Evolutionary conservation across 2,113 vertebrate species (phyloP), one percentile per base, ranked within the genome.

Genomic region (Eclectus roratus): DNA sequence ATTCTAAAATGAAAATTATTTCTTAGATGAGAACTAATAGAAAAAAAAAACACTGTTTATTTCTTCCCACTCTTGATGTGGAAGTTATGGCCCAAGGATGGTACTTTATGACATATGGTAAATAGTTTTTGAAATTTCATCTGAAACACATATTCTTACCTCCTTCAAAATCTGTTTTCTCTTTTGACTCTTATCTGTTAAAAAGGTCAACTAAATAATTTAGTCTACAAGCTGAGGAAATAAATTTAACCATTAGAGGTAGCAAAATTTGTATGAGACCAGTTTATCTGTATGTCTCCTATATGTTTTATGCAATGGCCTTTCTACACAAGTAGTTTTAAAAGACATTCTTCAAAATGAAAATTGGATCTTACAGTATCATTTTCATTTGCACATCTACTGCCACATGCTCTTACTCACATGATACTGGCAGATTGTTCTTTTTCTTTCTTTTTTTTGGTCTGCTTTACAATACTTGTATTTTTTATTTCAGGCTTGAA

Each of bases 171-270:
- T 44, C 69, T 81, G 13, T 76, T 93, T 35, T 76, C 17, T 82
- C 44, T 60, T 87, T 76, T 79, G 35, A 76, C 12, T 93, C 93
- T 72, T 72, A 13, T 85, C 56, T 1, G 0, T 88, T 91, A 65
- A 37, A 77, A 91, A 96, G 88, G 71, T 94, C 81, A 77, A 55
- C 39, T 19, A 69, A 87, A 24, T 81, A 41, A 93, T 93, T 96
- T 85, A 69, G 53, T 79, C 49, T 78, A 49, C 72, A 79, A 88
- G 29, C 12, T 60, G 31, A 88, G 63, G n/a, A 79, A 94, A 89
- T 64, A 55, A 85, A 87, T 79, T 1, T 1, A 55, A 55, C 44
- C 17, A 64, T 68, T 60, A 79, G 20, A 72, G 11, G 8, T 21
- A 60, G 16, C 10, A 79, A 82, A 93, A 82, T 49, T 39, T 68